phyloP scores from a whole-genome alignment of 2,113 vertebrate genomes.

The Kryptolebias marmoratus region DNA sequence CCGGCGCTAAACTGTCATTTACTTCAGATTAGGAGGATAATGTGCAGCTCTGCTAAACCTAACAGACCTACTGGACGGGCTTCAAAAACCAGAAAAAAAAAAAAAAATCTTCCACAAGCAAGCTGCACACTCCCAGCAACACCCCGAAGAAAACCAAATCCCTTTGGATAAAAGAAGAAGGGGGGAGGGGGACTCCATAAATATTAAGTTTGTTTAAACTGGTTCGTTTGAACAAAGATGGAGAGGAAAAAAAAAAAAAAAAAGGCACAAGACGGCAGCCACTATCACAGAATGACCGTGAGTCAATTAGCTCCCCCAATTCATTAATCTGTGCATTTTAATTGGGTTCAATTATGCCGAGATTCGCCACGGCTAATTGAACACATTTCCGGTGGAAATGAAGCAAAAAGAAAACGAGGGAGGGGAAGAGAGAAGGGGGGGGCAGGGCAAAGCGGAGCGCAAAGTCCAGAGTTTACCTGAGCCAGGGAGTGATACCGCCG shows the following conservation, averaged over 20 bases:
- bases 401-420: slow-evolving; percentile 47
- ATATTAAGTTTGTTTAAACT: slow-evolving; percentile 25
- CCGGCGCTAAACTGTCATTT: slow-evolving; percentile 57
- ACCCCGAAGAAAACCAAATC: not conserved
- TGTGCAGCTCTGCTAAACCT: slow-evolving; percentile 45
- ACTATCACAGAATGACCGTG: slow-evolving; percentile 49
- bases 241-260: not conserved
- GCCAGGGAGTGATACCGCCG: slow-evolving; percentile 80
- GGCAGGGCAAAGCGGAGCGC: not conserved
- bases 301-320: slow-evolving; percentile 67
- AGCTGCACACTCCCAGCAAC: slow-evolving; percentile 9
- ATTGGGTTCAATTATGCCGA: slow-evolving; percentile 66
- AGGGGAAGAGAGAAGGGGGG: not conserved
- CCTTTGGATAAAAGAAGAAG: not conserved
- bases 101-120: not conserved
- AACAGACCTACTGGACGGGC: slow-evolving; percentile 50
- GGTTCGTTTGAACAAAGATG: slow-evolving; percentile 10
- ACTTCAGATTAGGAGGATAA: slow-evolving; percentile 68
- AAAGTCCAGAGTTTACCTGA: slow-evolving; percentile 71
- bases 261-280: slow-evolving; percentile 18
- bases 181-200: not conserved
- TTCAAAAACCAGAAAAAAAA: slow-evolving; percentile 28
- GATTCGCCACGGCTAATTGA: slow-evolving; percentile 65
- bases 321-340: slow-evolving; percentile 69
- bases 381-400: slow-evolving; percentile 57